Conservation (phyloP, 1,140 invertebrate species). For the Pseudoatta argentina region DNA sequence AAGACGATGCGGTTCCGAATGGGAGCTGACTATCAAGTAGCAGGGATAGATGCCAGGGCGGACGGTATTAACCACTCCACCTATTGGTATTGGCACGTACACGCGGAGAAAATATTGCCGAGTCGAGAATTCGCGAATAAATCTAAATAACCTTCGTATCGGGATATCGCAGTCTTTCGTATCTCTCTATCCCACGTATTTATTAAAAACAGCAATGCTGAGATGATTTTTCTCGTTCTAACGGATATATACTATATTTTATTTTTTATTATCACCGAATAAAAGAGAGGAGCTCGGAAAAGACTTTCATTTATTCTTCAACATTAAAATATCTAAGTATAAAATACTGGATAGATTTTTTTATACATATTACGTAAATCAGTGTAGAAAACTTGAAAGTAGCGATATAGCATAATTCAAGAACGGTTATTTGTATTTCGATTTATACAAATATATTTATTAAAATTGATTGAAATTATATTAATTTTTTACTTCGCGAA, state of each 20-base stretch:
- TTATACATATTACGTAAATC: constrained; percentile 64
- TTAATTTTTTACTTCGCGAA: no score
- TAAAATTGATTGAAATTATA: neutral
- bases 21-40: constrained; percentile 72
- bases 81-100: constrained; percentile 76
- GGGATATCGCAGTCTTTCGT: constrained; percentile 66
- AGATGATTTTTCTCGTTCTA: constrained; percentile 34
- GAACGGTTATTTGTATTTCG: constrained; percentile 11
- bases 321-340: constrained; percentile 68
- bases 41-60: constrained; percentile 69
- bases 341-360: constrained; percentile 64
- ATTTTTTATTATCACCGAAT: neutral
- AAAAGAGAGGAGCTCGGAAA: constrained; percentile 1
- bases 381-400: constrained; percentile 40
- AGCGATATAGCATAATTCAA: constrained; percentile 21
- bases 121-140: constrained; percentile 74
- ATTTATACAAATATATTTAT: constrained; percentile 23
- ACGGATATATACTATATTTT: neutral
- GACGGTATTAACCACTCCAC: constrained; percentile 63
- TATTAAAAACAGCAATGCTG: constrained; percentile 61
- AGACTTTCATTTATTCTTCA: constrained; percentile 66
- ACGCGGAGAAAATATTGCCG: constrained; percentile 63
- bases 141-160: constrained; percentile 74
- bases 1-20: constrained; percentile 62
- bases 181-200: constrained; percentile 66